These are phyloP conservation scores for Chitala chitala DNA, from an alignment of 2,113 vertebrate genomes.

Conservation along the genomic window DNA sequence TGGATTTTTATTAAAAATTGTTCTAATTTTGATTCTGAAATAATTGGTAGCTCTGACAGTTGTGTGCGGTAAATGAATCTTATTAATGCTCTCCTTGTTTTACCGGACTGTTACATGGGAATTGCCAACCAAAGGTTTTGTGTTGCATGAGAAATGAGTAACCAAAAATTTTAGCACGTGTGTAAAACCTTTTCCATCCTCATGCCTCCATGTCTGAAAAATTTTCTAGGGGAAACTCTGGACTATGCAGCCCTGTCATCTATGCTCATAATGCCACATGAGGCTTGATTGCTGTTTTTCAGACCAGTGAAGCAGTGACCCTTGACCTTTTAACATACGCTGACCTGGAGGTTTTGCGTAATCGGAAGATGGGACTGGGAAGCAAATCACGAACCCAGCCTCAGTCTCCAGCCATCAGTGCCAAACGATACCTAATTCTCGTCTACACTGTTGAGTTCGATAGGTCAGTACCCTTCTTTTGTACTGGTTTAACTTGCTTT, in stretches of 20 bases:
- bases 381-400: slow-evolving; percentile 57
- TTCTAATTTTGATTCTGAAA: no score
- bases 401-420: slow-evolving; percentile 68
- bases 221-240: neutral
- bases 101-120: no score
- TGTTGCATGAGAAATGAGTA: no score
- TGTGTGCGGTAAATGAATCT: no score
- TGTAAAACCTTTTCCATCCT: no score
- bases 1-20: no score
- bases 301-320: slow-evolving; percentile 83
- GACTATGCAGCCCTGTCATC: neutral
- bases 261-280: neutral
- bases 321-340: slow-evolving; percentile 85
- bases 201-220: neutral
- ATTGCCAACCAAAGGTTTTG: no score
- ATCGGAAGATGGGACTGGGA: slow-evolving; percentile 68
- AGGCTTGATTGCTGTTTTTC: slow-evolving; percentile 8
- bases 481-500: neutral
- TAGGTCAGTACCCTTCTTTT: slow-evolving; percentile 56
- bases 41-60: no score
- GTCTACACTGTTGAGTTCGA: slow-evolving; percentile 94
- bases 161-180: no score
- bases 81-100: no score
- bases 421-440: slow-evolving; percentile 89
- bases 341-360: slow-evolving; percentile 79